Evolutionary conservation across 1,140 invertebrate species (phyloP).

Genomic region (Drosophila sucinea): DNA sequence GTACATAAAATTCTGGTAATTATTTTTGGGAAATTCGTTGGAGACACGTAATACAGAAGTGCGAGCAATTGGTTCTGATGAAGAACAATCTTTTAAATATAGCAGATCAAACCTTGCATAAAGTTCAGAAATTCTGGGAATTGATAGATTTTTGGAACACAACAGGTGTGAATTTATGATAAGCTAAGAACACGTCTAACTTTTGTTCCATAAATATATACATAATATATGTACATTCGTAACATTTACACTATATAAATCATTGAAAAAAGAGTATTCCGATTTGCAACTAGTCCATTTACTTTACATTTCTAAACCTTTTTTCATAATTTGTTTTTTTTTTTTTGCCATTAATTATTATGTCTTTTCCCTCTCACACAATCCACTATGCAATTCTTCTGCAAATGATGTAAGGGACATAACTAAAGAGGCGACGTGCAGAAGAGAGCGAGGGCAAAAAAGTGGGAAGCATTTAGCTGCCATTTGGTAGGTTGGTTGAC

Average conservation of each 20-base stretch:
- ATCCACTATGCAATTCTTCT: slow-evolving; percentile 57
- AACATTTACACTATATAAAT: neutral
- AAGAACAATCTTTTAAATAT: neutral
- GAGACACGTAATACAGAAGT: neutral
- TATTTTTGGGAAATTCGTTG: neutral
- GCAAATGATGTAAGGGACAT: slow-evolving; percentile 64
- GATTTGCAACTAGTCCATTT: neutral
- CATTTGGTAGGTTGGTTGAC: slow-evolving; percentile 74
- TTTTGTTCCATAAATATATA: neutral
- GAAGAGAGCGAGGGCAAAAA: slow-evolving; percentile 24
- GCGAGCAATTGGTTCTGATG: neutral
- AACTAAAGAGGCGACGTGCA: slow-evolving; percentile 18
- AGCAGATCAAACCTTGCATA: neutral
- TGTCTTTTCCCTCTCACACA: slow-evolving; percentile 34
- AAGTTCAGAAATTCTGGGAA: neutral
- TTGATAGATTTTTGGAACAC: neutral
- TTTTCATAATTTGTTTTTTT: slow-evolving; percentile 52
- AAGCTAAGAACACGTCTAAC: too few species aligned
- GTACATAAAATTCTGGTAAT: neutral
- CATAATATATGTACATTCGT: too few species aligned
- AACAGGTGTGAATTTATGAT: neutral
- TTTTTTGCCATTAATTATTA: slow-evolving; percentile 60
- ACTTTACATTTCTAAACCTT: slow-evolving; percentile 18
- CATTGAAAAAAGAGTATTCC: slow-evolving; percentile 20
- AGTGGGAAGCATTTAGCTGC: slow-evolving; percentile 66